Percentiles rank a stretch among this genome's conserved stretches.
Conservation (phyloP, 2,113 vertebrate species). For the Brachypteracias leptosomus region DNA sequence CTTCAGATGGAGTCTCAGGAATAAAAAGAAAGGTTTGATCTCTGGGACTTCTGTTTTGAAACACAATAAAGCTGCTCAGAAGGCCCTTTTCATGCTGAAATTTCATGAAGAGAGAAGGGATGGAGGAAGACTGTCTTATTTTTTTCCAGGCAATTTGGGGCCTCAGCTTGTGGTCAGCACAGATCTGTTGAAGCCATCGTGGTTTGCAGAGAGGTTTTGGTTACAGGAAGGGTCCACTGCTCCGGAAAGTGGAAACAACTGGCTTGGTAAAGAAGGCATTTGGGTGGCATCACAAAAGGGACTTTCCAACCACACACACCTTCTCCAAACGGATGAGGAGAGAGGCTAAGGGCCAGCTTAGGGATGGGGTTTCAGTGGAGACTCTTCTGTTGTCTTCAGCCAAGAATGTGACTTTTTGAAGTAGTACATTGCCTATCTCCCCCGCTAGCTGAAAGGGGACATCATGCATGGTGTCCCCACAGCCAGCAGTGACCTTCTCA, state of each 20-base stretch:
- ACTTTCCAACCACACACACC: not conserved
- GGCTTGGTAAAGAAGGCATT: not conserved
- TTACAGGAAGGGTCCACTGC: not conserved
- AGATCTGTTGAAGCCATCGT: fast-evolving
- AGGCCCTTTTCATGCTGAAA: not conserved
- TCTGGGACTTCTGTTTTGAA: constrained; percentile 34
- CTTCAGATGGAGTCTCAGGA: constrained; percentile 70
- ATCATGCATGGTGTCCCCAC: fast-evolving
- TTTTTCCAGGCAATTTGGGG: not conserved
- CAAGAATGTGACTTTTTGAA: not conserved
- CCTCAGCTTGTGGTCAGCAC: not conserved
- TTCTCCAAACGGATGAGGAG: not conserved
- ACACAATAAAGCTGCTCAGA: constrained; percentile 29
- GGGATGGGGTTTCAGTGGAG: not conserved
- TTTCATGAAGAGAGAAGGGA: not conserved
- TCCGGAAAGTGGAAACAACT: not conserved
- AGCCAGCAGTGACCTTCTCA: fast-evolving
- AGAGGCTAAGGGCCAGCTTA: not conserved
- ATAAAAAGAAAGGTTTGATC: constrained; percentile 80
- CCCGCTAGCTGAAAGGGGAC: not conserved
- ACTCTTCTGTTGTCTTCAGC: not conserved
- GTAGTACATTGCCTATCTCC: not conserved
- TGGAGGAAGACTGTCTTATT: not conserved
- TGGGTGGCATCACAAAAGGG: not conserved
- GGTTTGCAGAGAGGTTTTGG: not conserved